Conservation (phyloP, 2,113 vertebrate genomes). For the Ramphastos sulfuratus region DNA sequence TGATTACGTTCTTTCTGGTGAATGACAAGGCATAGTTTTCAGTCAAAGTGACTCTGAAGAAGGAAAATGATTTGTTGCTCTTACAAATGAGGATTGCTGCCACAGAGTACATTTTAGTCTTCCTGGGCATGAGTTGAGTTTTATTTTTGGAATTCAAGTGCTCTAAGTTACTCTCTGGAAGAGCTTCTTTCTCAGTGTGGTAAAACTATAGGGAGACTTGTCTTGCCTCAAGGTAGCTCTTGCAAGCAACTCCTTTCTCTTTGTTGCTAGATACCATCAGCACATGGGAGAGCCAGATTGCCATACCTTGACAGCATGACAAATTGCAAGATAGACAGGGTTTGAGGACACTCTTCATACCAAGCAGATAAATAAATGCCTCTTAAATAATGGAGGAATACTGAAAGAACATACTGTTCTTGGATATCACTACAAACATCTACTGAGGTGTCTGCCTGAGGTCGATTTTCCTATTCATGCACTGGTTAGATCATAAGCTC, state of each 20-base stretch:
- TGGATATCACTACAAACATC: background rate
- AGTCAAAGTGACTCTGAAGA: background rate
- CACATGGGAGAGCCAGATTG: background rate
- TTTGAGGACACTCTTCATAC: background rate
- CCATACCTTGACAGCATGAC: background rate
- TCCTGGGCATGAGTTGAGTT: background rate
- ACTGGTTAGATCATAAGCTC: background rate
- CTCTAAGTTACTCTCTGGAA: background rate
- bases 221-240: background rate
- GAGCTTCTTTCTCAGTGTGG: background rate
- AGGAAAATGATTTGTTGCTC: background rate
- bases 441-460: background rate
- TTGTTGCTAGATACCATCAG: background rate
- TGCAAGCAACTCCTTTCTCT: background rate
- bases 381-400: background rate
- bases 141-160: background rate
- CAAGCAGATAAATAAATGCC: background rate
- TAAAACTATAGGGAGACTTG: background rate
- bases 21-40: background rate
- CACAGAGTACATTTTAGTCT: background rate
- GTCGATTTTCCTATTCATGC: background rate
- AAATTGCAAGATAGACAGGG: background rate
- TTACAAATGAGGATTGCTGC: fast-evolving
- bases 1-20: background rate
- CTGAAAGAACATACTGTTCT: background rate